Evolutionary conservation across 2,113 vertebrate genomes (phyloP), one percentile per base, ranked within the genome.

Genomic region (Mus spicilegus): DNA sequence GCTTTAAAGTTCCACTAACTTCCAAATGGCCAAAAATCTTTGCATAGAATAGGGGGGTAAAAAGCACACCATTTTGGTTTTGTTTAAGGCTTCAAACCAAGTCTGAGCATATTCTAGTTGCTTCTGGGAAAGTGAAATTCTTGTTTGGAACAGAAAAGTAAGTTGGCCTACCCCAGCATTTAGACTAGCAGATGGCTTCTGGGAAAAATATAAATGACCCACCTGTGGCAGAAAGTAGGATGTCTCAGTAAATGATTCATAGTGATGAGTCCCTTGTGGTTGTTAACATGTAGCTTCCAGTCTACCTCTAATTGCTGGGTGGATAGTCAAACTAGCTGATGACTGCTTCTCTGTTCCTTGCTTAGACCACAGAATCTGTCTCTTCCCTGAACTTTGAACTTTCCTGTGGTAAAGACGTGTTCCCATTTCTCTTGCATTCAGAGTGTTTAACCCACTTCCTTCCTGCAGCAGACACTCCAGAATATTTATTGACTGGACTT

Each of bases 171-270:
- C 36, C 36, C 51, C 76, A 77, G 84, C 39, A 58, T 69, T 94
- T 58, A 89, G 70, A 65, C 82, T 46, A 65, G 72, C 26, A 78
- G 49, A 92, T 73, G 91, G 89, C 39, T 95, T 95, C 78, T 77
- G 95, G 87, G 26, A 65, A 95, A 97, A 96, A 80, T 70, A 93
- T 30, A 96, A 95, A 97, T 75, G 63, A 94, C 90, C 94, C 72
- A 96, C 93, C 87, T 97, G 93, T 92, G 94, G 94, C 95, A 97
- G 89, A 46, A 82, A 89, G 67, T 72, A 91, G 95, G 69, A 76
- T 63, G 36, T 61, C 89, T 75, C 73, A 89, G 56, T 49, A 91
- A 91, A 87, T 96, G 91, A 96, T 89, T 96, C 94, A 95, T 6
- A 4, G 46, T 84, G 92, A 91, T 94, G 94, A 86, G 36, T 96